phyloP scores from a whole-genome alignment of 2,113 vertebrate genomes.

The Meriones unguiculatus region DNA sequence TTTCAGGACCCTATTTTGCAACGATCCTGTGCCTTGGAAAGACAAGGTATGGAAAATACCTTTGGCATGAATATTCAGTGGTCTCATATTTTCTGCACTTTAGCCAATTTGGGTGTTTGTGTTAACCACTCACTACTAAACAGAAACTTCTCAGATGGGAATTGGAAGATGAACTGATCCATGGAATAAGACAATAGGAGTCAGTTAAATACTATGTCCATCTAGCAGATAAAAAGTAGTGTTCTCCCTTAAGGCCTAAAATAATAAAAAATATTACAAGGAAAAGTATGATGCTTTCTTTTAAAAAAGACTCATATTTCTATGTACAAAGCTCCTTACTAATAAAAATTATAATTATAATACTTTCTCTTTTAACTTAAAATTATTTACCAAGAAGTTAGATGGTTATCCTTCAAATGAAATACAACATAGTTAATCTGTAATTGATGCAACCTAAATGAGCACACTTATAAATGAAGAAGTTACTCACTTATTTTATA shows the following conservation, averaged over 20 bases:
- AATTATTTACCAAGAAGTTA: not conserved
- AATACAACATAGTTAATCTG: not conserved
- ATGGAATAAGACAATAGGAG: not conserved
- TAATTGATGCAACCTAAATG: not conserved
- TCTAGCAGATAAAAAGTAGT: not conserved
- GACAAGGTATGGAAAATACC: too few species aligned
- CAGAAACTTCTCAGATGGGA: not conserved
- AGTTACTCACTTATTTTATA: not conserved
- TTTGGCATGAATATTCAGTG: not conserved
- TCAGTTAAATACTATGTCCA: not conserved
- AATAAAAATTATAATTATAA: not conserved
- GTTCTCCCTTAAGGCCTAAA: not conserved
- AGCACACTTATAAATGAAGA: not conserved
- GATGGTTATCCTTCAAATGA: not conserved
- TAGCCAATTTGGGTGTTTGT: not conserved
- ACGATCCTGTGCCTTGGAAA: too few species aligned
- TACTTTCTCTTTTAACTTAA: conserved; percentile 26
- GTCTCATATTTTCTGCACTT: not conserved
- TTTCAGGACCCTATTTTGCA: not conserved
- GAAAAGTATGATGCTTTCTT: not conserved
- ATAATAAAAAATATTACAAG: not conserved
- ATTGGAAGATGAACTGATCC: not conserved
- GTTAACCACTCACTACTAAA: too few species aligned
- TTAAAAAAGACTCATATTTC: not conserved
- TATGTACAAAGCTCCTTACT: not conserved